Conservation (phyloP, 2,888 invertebrate species). For the Cremastinae sp. region DNA sequence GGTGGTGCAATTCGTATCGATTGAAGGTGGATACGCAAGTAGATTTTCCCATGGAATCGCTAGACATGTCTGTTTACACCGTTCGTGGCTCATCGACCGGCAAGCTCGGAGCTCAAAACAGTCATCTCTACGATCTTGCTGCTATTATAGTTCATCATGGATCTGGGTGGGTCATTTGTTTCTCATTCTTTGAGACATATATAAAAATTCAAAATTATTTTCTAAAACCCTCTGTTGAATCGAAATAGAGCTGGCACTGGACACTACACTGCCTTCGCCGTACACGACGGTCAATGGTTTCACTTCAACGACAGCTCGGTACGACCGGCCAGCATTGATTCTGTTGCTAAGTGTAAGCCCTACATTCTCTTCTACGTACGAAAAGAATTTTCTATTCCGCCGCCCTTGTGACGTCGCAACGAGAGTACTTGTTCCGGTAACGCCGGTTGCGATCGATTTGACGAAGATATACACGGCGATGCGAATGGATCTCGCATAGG, state of each 20-base stretch:
- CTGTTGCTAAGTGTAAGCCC: slow-evolving; percentile 90
- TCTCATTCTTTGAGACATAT: neutral
- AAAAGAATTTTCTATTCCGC: slow-evolving; percentile 82
- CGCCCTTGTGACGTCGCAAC: slow-evolving; percentile 76
- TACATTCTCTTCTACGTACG: slow-evolving; percentile 93
- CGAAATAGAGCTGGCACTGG: slow-evolving; percentile 88
- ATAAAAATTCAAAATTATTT: neutral
- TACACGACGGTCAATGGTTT: slow-evolving; percentile 90
- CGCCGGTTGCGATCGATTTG: slow-evolving; percentile 56
- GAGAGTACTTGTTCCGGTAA: slow-evolving; percentile 42
- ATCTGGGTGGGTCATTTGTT: slow-evolving; percentile 83
- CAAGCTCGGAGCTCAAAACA: slow-evolving; percentile 84
- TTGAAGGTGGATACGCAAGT: slow-evolving; percentile 90
- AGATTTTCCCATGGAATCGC: slow-evolving; percentile 87
- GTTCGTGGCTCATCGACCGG: slow-evolving; percentile 86
- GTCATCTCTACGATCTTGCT: slow-evolving; percentile 89
- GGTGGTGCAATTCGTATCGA: slow-evolving; percentile 91
- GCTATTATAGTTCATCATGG: slow-evolving; percentile 92
- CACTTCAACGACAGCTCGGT: slow-evolving; percentile 94
- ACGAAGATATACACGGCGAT: slow-evolving; percentile 48
- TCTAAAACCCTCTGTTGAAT: neutral
- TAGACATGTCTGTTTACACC: slow-evolving; percentile 90
- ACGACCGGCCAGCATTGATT: slow-evolving; percentile 85
- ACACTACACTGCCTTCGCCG: slow-evolving; percentile 92
- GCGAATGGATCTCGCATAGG: slow-evolving; percentile 3